Percentiles rank a stretch among this genome's conserved stretches.
These are phyloP conservation scores for Silurus asotus DNA, from an alignment of 2,113 vertebrate genomes.

Conservation along the genomic window DNA sequence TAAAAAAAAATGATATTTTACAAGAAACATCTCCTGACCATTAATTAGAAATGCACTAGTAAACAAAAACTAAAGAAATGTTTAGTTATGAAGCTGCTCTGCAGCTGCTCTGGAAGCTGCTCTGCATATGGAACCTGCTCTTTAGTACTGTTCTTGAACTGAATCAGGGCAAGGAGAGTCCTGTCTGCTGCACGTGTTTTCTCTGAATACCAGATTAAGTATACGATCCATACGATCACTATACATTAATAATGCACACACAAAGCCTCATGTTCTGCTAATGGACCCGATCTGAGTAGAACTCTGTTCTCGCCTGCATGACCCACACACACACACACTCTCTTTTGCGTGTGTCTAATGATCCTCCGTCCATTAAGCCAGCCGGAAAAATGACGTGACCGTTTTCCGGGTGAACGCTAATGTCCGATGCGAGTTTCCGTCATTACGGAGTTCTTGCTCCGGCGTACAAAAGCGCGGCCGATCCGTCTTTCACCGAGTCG, in stretches of 20 bases:
- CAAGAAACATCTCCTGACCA: neutral
- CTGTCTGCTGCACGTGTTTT: neutral
- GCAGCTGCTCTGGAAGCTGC: neutral
- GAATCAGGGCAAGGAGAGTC: neutral
- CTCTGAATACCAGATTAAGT: no score
- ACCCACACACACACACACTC: neutral
- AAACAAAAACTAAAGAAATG: neutral
- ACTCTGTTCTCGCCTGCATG: constrained; percentile 1
- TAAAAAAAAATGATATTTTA: no score
- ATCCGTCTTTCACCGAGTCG: neutral
- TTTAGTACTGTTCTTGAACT: neutral
- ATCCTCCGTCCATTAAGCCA: constrained; percentile 1
- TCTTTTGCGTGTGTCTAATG: constrained; percentile 5
- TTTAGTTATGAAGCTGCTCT: neutral
- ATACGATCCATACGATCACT: neutral
- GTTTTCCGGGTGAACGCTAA: neutral
- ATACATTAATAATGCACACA: constrained; percentile 45
- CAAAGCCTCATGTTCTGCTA: neutral
- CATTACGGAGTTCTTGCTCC: neutral
- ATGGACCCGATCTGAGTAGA: constrained; percentile 19
- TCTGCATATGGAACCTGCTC: neutral
- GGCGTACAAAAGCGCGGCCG: neutral
- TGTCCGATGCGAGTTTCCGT: neutral
- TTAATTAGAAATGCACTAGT: neutral
- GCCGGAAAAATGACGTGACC: neutral